Conservation (phyloP, 1,140 invertebrate species). For the Drosophila biarmipes region DNA sequence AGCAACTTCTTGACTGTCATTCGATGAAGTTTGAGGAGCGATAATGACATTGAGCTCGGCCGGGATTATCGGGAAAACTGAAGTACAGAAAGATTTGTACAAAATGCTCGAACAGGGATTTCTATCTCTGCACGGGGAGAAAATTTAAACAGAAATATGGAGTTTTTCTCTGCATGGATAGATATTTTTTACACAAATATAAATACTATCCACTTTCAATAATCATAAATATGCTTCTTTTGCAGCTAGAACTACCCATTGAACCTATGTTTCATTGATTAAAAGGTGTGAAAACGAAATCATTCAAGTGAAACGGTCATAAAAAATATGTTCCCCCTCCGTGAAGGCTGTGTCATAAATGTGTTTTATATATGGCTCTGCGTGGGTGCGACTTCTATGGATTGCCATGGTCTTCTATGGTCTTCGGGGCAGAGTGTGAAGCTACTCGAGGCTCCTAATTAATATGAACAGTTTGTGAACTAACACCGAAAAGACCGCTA, state of each 20-base stretch:
- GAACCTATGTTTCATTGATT: slow-evolving; percentile 32
- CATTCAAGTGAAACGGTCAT: slow-evolving; percentile 40
- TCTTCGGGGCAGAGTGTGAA: slow-evolving; percentile 35
- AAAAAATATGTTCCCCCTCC: slow-evolving; percentile 28
- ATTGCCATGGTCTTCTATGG: too few relatives aligned
- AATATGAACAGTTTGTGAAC: slow-evolving; percentile 56
- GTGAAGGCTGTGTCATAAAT: slow-evolving; percentile 41
- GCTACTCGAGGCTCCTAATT: slow-evolving; percentile 46
- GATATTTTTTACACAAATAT: too few relatives aligned
- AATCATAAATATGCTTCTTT: background rate
- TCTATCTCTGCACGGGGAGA: background rate
- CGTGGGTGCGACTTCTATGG: slow-evolving; percentile 41
- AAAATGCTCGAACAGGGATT: background rate
- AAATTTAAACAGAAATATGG: too few relatives aligned
- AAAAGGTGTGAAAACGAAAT: slow-evolving; percentile 46
- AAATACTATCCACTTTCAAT: too few relatives aligned
- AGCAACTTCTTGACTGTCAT: slow-evolving; percentile 28
- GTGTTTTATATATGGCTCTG: slow-evolving; percentile 14
- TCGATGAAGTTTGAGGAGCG: slow-evolving; percentile 33
- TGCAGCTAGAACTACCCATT: background rate
- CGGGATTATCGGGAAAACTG: slow-evolving; percentile 24
- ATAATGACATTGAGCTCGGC: slow-evolving; percentile 26
- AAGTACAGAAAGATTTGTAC: background rate
- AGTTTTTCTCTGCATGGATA: too few relatives aligned
- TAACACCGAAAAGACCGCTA: slow-evolving; percentile 38